Conservation (phyloP, 1,140 invertebrate species). For the Drosophila pseudoananassae region DNA sequence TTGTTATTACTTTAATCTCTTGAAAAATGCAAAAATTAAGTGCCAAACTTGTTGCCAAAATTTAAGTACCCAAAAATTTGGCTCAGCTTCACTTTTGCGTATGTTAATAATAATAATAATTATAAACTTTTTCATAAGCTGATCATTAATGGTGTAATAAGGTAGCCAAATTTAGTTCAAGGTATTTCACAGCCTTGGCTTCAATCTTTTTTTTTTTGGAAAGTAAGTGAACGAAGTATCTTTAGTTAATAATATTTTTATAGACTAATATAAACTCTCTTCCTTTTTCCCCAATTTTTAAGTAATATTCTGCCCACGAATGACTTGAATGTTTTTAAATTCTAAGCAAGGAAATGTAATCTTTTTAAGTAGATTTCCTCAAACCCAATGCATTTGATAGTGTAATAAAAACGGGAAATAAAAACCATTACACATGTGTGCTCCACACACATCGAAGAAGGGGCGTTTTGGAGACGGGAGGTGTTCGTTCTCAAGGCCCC, state of each 20-base stretch:
- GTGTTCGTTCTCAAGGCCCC: slow-evolving; percentile 12
- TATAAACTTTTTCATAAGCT: slow-evolving; percentile 48
- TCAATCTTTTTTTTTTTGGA: slow-evolving; percentile 18
- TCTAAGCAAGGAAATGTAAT: slow-evolving; percentile 17
- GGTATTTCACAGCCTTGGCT: slow-evolving; percentile 36
- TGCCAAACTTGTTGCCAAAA: slow-evolving; percentile 4
- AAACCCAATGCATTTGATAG: slow-evolving; percentile 5
- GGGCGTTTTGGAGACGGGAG: background rate
- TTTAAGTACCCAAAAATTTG: slow-evolving; percentile 8
- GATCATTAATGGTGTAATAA: slow-evolving; percentile 40
- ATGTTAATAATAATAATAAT: slow-evolving; percentile 63
- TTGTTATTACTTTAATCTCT: background rate
- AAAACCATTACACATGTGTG: slow-evolving; percentile 47
- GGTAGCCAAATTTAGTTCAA: slow-evolving; percentile 69
- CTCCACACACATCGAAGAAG: background rate
- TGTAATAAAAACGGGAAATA: slow-evolving; percentile 17
- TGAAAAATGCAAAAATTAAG: background rate
- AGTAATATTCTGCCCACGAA: background rate
- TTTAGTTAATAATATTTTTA: slow-evolving; percentile 4
- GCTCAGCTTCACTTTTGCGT: slow-evolving; percentile 8
- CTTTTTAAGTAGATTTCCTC: slow-evolving; percentile 26
- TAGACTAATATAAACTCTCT: no score
- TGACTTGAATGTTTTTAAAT: background rate
- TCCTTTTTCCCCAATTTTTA: background rate
- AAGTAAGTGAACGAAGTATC: no score